A percentile compares a stretch with the other conserved stretches of the same genome.
These are phyloP conservation scores for Bugula neritina DNA, from an alignment of 2,888 invertebrate species.

Conservation along the genomic window DNA sequence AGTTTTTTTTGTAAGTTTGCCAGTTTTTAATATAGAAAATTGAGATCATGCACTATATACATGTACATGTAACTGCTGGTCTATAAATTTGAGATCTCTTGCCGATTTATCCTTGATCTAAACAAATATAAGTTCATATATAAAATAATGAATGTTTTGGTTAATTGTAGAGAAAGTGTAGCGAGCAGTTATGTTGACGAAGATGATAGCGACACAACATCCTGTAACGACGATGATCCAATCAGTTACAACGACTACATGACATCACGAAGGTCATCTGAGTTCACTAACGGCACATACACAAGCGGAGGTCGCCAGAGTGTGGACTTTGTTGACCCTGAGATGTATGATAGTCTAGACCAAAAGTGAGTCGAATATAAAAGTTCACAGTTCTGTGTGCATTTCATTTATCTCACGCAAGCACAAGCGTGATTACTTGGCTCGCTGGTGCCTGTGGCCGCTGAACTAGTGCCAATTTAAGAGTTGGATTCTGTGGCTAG, in stretches of 20 bases:
- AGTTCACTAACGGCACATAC: constrained; percentile 18
- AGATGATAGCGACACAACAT: constrained; percentile 22
- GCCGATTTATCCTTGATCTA: no score
- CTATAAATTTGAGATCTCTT: no score
- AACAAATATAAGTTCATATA: no score
- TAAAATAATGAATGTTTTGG: no score
- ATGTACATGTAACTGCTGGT: no score
- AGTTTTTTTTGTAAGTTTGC: no score
- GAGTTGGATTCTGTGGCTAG: not conserved
- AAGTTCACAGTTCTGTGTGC: no score
- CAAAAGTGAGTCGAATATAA: constrained; percentile 8
- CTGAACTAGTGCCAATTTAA: not conserved
- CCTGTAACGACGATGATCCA: constrained; percentile 23
- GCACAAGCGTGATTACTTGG: not conserved
- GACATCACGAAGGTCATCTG: constrained; percentile 22
- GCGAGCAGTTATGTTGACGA: constrained; percentile 18
- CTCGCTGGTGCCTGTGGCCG: not conserved
- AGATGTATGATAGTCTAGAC: constrained; percentile 8
- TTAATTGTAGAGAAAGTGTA: constrained; percentile 1
- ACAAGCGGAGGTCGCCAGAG: constrained; percentile 11
- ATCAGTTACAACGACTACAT: constrained; percentile 25
- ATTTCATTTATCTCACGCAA: no score
- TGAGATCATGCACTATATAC: no score
- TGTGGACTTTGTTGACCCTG: constrained; percentile 17
- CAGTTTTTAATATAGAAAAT: no score